Evolutionary conservation across 1,140 invertebrate genomes (phyloP).

Genomic region (Heliconius hewitsoni): DNA sequence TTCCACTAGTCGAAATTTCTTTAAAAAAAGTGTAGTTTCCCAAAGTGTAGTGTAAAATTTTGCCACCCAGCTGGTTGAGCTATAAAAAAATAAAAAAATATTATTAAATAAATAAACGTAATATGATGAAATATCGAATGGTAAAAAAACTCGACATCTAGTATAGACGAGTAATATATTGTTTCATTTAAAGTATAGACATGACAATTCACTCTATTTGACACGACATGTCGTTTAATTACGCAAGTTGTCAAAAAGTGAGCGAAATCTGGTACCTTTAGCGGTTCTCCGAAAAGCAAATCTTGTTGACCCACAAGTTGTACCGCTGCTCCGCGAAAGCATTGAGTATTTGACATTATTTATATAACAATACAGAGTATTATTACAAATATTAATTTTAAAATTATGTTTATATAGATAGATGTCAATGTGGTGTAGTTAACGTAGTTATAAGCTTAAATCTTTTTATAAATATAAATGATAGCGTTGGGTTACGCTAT

Average conservation of each 20-base stretch:
- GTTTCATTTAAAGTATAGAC: not conserved
- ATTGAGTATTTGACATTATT: not conserved
- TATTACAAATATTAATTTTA: not conserved
- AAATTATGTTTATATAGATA: not conserved
- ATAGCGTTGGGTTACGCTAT: too few species aligned
- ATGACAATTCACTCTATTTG: constrained; percentile 17
- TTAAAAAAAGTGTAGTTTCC: too few species aligned
- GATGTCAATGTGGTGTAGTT: not conserved
- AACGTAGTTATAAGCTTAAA: too few species aligned
- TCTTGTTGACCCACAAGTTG: constrained; percentile 40
- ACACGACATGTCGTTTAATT: constrained; percentile 17
- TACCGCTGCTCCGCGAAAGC: constrained; percentile 25
- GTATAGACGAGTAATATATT: not conserved
- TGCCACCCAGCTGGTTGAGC: too few species aligned
- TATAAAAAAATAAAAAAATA: too few species aligned
- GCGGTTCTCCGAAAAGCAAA: constrained; percentile 42
- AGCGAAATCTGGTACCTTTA: constrained; percentile 30
- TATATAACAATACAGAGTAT: not conserved
- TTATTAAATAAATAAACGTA: too few species aligned
- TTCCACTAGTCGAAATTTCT: too few species aligned
- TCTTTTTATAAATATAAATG: too few species aligned
- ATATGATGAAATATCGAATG: too few species aligned
- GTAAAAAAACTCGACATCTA: not conserved
- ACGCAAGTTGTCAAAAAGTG: constrained; percentile 35
- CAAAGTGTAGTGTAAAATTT: too few species aligned